Evolutionary conservation across 2,888 invertebrate species (phyloP), one percentile per base, ranked within the genome.

Genomic region (Heteromyza rotundicornis): DNA sequence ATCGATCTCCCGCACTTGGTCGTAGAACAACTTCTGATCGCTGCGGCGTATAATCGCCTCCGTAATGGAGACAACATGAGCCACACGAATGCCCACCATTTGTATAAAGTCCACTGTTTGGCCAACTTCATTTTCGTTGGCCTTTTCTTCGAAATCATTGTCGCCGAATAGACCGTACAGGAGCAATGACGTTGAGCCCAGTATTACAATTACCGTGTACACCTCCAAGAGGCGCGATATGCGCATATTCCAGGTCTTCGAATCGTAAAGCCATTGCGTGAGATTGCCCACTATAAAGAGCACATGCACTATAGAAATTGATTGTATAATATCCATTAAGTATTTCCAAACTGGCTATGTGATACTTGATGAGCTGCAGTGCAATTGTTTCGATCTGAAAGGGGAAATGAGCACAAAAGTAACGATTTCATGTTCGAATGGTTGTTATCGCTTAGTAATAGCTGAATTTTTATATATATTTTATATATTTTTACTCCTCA

Each of bases 41-140:
- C 70, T 58, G 0, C 72, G 66, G 36, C 75, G 71, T 36, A 71
- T 35, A 2, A 82, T 59, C 0, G 77, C 66, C 62, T 82, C 83
- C 2, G 72, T 23, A 22, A 82, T 63, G 0, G 74, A 71, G 0
- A 74, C 71, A 19, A 74, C 63, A 44, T 81, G 80, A 0, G 78
- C 74, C 50, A 80, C 55, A 2, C 81, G 77, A 44, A 81, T 76
- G 36, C 80, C 76, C 32, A 77, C 62, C 53, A 82, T 58, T 64
- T 81, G 80, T 52, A 82, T 77, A 35, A 72, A 76, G 59, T 80
- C 79, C 2, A 82, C 76, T 0, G 76, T 78, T 17, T 71, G 60
- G 0, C 75, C 80, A 32, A 78, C 67, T 19, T 70, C 66, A 32
- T 60, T 72, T 0, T 59, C 56, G 10, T 60, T 59, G 1, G 57